phyloP scores from a whole-genome alignment of 2,113 vertebrate species.

The Heliornis fulica region DNA sequence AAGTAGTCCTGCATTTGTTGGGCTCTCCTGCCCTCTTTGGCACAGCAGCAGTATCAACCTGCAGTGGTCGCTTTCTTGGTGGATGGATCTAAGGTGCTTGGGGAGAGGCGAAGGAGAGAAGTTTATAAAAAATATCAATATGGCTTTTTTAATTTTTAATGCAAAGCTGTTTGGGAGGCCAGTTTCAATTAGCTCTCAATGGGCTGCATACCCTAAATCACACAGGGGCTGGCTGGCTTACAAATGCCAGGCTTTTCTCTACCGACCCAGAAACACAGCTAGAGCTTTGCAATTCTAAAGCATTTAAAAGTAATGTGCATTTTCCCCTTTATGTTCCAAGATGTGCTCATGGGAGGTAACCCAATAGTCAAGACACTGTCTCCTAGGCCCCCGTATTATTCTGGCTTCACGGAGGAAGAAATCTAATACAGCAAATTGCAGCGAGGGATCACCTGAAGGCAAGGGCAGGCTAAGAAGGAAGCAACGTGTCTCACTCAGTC shows the following conservation, averaged over 20 bases:
- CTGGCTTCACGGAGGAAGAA: not conserved
- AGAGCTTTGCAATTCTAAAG: not conserved
- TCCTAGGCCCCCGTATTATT: not conserved
- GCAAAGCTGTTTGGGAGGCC: not conserved
- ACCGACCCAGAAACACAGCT: not conserved
- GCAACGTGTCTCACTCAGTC: not conserved
- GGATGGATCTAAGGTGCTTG: not conserved
- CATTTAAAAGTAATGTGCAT: not conserved
- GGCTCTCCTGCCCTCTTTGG: not conserved
- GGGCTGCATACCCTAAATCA: not conserved
- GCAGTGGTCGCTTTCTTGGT: not conserved
- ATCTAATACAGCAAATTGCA: not conserved
- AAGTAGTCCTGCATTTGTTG: not conserved
- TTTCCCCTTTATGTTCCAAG: not conserved
- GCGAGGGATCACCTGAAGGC: not conserved
- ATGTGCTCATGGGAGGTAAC: not conserved
- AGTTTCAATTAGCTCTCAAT: not conserved
- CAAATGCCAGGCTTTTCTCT: not conserved
- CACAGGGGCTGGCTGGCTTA: not conserved
- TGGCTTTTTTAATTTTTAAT: not conserved
- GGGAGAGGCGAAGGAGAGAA: not conserved
- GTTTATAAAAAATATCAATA: not conserved
- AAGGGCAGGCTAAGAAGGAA: not conserved
- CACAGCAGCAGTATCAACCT: not conserved
- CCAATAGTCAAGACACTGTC: not conserved